Conservation (phyloP, 2,113 vertebrate genomes). For the Artemisiospiza belli region DNA sequence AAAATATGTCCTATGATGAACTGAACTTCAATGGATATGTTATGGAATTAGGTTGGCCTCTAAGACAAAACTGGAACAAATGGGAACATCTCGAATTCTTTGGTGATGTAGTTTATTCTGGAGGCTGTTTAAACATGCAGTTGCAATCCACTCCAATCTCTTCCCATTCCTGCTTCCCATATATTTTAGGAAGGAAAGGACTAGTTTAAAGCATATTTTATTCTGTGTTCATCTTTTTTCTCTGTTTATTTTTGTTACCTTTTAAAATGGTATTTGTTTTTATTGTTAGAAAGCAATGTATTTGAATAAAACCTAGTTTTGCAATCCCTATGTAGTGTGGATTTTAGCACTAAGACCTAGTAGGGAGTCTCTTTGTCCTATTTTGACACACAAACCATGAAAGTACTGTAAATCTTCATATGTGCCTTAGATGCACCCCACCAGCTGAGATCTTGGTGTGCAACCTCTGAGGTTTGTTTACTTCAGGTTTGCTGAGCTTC, state of each 20-base stretch:
- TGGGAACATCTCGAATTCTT: background rate
- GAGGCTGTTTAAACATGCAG: background rate
- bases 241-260: background rate
- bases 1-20: background rate
- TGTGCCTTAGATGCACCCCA: background rate
- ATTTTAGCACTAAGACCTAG: background rate
- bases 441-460: accelerated
- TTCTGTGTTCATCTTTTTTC: background rate
- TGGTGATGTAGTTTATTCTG: background rate
- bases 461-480: background rate
- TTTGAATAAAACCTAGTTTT: background rate
- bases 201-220: background rate
- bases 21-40: background rate
- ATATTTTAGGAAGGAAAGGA: accelerated
- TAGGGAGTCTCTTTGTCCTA: background rate
- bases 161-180: background rate
- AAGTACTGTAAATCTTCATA: background rate
- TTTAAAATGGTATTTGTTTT: background rate
- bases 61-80: background rate
- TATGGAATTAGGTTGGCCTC: background rate
- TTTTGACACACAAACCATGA: background rate
- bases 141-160: background rate
- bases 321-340: background rate
- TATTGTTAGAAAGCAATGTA: background rate
- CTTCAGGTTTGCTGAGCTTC: background rate